Percentiles rank a stretch among this genome's conserved stretches.
These are phyloP conservation scores for Cassiopea andromeda DNA, from an alignment of 30 jellyfish, hydroid and myxozoan species.

Conservation along the genomic window DNA sequence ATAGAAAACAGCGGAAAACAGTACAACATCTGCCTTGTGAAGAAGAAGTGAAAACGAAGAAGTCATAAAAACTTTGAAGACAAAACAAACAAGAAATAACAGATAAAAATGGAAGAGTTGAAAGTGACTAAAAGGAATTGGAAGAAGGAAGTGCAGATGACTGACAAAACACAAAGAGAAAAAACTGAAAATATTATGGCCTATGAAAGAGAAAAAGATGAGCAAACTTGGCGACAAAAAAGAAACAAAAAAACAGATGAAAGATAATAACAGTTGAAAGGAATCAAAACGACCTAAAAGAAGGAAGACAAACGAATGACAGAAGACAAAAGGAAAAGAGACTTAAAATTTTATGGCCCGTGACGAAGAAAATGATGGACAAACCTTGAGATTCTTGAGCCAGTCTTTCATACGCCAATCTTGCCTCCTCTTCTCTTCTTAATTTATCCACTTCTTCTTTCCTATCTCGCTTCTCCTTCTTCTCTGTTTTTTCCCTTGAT, in stretches of 20 bases:
- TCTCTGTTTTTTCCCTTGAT: slow-evolving; percentile 59
- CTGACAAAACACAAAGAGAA: too few relatives aligned
- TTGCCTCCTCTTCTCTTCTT: slow-evolving; percentile 82
- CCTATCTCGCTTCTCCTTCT: slow-evolving; percentile 44
- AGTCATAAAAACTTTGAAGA: too few relatives aligned
- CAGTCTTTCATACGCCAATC: slow-evolving; percentile 80
- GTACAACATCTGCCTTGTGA: too few relatives aligned
- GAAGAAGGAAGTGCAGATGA: too few relatives aligned
- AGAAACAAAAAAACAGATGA: neutral
- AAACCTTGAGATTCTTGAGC: slow-evolving; percentile 87
- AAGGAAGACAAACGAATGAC: too few relatives aligned
- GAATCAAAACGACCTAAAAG: too few relatives aligned
- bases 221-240: neutral
- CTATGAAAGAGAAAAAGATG: neutral
- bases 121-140: too few relatives aligned
- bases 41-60: too few relatives aligned
- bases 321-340: neutral
- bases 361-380: neutral
- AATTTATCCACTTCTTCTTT: slow-evolving; percentile 57
- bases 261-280: neutral
- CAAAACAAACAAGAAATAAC: too few relatives aligned
- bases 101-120: too few relatives aligned
- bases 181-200: too few relatives aligned
- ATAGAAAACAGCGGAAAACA: too few relatives aligned
- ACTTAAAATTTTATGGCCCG: neutral